phyloP scores from a whole-genome alignment of 2,888 invertebrate species.

The Terebella lapidaria region DNA sequence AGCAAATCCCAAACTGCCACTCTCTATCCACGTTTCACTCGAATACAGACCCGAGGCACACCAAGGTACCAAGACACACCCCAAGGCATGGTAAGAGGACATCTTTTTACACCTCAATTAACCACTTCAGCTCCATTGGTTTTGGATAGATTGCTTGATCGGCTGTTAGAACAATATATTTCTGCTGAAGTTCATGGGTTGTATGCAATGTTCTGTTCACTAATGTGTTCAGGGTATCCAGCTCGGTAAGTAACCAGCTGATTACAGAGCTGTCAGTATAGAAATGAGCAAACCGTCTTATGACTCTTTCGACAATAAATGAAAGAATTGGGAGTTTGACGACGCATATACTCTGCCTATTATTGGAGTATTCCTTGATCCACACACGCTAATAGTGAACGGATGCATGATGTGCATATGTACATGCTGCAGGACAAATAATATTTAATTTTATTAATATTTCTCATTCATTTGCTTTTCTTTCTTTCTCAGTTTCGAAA shows the following conservation, averaged over 20 bases:
- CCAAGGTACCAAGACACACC: constrained; percentile 8
- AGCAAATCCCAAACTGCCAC: constrained; percentile 8
- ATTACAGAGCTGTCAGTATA: constrained; percentile 4
- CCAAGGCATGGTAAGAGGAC: constrained; percentile 7
- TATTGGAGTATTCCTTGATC: too few relatives aligned
- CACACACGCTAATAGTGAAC: too few relatives aligned
- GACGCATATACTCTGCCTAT: too few relatives aligned
- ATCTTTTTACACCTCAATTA: too few relatives aligned
- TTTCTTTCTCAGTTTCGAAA: too few relatives aligned
- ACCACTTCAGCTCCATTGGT: constrained; percentile 10
- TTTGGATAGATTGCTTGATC: constrained; percentile 11
- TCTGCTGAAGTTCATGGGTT: not conserved
- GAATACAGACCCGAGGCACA: constrained; percentile 9
- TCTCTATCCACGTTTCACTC: constrained; percentile 12
- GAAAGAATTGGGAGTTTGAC: too few relatives aligned
- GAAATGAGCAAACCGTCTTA: constrained; percentile 2
- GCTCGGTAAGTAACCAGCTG: not conserved
- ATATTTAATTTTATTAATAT: too few relatives aligned
- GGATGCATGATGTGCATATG: too few relatives aligned
- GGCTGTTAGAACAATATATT: not conserved
- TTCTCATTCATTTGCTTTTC: too few relatives aligned
- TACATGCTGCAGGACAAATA: too few relatives aligned
- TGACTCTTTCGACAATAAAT: too few relatives aligned
- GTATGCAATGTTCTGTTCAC: not conserved
- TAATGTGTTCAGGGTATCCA: not conserved